These are phyloP conservation scores for Pheucticus melanocephalus DNA, from an alignment of 2,113 vertebrate species.

Conservation along the genomic window DNA sequence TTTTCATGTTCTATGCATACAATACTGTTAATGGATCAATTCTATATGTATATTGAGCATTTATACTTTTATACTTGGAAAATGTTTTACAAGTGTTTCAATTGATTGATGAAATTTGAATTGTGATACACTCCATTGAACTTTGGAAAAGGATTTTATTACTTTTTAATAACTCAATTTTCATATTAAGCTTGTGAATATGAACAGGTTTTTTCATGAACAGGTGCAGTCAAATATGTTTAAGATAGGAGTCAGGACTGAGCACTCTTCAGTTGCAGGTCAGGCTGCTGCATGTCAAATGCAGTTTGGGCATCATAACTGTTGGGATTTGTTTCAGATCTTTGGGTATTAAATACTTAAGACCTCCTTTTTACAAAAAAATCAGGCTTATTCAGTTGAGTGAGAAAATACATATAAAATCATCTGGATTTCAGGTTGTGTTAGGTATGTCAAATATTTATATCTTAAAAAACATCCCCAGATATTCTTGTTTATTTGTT, in stretches of 20 bases:
- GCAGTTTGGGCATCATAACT: rapidly evolving
- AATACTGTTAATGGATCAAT: background rate
- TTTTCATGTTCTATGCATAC: background rate
- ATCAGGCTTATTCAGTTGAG: background rate
- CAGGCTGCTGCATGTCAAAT: background rate
- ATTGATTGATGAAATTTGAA: background rate
- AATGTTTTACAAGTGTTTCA: background rate
- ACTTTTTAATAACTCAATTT: background rate
- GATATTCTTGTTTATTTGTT: background rate
- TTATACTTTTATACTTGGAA: background rate
- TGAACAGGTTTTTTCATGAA: background rate
- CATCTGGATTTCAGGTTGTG: background rate
- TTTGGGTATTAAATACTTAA: background rate
- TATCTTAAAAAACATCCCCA: background rate
- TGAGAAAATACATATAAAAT: background rate
- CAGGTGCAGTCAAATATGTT: background rate
- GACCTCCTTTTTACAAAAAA: background rate
- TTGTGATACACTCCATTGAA: background rate
- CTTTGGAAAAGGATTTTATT: background rate
- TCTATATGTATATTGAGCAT: background rate
- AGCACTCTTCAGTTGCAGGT: background rate
- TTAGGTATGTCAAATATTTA: background rate
- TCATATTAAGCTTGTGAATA: background rate
- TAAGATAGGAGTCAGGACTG: background rate
- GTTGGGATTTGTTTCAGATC: background rate